Conservation (phyloP, 2,797 vertebrate genomes). For the Enteromius afrohamiltoni region DNA sequence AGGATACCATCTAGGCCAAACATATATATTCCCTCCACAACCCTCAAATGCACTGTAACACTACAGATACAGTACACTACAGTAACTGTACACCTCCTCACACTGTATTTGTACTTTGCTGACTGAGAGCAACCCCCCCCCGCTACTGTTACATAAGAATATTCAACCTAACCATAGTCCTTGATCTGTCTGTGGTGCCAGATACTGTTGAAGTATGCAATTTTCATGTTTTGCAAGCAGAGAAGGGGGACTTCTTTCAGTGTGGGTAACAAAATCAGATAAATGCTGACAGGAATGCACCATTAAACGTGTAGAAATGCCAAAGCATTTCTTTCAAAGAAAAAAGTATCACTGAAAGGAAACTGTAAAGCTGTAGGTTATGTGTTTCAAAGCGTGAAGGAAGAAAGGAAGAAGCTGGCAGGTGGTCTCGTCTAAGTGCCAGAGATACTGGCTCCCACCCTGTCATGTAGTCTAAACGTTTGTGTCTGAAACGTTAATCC, state of each 20-base stretch:
- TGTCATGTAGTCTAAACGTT: constrained; percentile 51
- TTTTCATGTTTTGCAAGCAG: constrained; percentile 48
- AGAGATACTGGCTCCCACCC: constrained; percentile 46
- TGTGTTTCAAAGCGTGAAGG: constrained; percentile 47
- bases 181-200: constrained; percentile 42
- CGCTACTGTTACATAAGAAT: constrained; percentile 12
- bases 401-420: constrained; percentile 38
- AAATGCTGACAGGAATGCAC: constrained; percentile 37
- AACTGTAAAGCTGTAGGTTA: constrained; percentile 57
- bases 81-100: neutral
- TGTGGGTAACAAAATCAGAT: constrained; percentile 48
- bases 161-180: constrained; percentile 31
- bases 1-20: neutral
- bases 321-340: constrained; percentile 21
- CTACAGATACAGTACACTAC: neutral
- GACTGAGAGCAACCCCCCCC: neutral
- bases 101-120: constrained; percentile 3
- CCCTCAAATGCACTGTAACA: constrained; percentile 6
- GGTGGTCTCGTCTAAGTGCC: constrained; percentile 37
- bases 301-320: constrained; percentile 23
- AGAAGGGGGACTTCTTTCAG: neutral
- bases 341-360: constrained; percentile 36
- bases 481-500: constrained; percentile 42
- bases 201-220: constrained; percentile 34
- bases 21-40: neutral